These are phyloP conservation scores for Copsychus sechellarum DNA, from an alignment of 2,113 vertebrate genomes.

Conservation along the genomic window DNA sequence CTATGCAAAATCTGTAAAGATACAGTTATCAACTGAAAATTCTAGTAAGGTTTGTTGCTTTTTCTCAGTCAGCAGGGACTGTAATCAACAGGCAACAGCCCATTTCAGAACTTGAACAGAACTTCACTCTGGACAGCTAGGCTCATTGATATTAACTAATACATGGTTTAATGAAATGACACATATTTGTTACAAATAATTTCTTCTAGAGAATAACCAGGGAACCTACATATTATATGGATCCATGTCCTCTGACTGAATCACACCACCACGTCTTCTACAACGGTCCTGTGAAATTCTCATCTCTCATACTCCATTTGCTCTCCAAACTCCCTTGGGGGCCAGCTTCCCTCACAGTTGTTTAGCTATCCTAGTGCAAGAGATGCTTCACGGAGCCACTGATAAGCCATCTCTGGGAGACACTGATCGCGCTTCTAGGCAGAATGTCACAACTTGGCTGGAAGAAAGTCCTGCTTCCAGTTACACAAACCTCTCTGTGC, in stretches of 20 bases:
- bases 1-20: background rate
- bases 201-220: background rate
- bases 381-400: background rate
- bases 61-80: background rate
- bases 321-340: background rate
- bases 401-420: background rate
- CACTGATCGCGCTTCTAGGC: background rate
- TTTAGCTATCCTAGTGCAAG: background rate
- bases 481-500: background rate
- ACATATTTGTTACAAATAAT: background rate
- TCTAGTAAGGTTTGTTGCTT: background rate
- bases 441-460: background rate
- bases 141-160: background rate
- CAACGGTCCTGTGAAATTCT: background rate
- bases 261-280: background rate
- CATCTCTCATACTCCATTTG: background rate
- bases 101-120: background rate
- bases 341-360: background rate
- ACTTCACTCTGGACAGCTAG: background rate
- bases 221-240: background rate
- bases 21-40: background rate
- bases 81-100: background rate
- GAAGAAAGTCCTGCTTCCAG: background rate
- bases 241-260: background rate
- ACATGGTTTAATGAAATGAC: background rate